Evolutionary conservation across 1,140 invertebrate species (phyloP).

Genomic region (Dermatophagoides farinae): DNA sequence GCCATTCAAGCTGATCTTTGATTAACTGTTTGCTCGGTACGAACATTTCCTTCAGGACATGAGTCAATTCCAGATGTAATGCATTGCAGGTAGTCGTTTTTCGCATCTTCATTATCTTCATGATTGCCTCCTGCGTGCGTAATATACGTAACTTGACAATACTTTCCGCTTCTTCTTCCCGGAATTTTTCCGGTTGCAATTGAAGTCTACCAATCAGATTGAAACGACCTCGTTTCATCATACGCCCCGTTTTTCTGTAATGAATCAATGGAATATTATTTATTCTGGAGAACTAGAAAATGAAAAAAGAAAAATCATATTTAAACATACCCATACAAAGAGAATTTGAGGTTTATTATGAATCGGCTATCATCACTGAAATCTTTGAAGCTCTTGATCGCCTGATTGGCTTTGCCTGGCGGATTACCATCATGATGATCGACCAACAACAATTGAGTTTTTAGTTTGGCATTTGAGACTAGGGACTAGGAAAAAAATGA

Average conservation of each 20-base stretch:
- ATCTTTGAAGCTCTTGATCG: conserved; percentile 64
- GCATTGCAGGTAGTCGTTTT: conserved; percentile 81
- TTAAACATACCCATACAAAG: conserved; percentile 28
- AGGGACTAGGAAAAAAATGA: conserved; percentile 39
- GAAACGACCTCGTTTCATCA: conserved; percentile 76
- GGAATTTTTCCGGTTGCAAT: conserved; percentile 76
- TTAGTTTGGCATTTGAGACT: conserved; percentile 89
- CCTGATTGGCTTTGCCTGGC: too few relatives aligned
- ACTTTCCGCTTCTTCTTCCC: conserved; percentile 90
- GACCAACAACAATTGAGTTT: conserved; percentile 66
- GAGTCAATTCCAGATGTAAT: conserved; percentile 82
- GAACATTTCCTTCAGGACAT: conserved; percentile 98
- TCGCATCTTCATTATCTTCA: conserved; percentile 95
- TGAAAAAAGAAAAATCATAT: background rate
- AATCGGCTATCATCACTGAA: conserved; percentile 79
- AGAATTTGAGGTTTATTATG: conserved; percentile 93
- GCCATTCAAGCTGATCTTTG: conserved; percentile 97
- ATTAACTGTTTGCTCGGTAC: conserved; percentile 96
- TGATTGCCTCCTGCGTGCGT: conserved; percentile 83
- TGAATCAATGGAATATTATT: conserved; percentile 2
- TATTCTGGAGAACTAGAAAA: background rate
- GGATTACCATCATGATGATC: conserved; percentile 32
- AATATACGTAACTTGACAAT: conserved; percentile 87
- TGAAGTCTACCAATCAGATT: conserved; percentile 73
- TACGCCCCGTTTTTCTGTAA: conserved; percentile 69